Percentiles rank a stretch among this genome's conserved stretches.
These are phyloP conservation scores for Drosophila lini DNA, from an alignment of 1,140 invertebrate genomes.

Conservation along the genomic window DNA sequence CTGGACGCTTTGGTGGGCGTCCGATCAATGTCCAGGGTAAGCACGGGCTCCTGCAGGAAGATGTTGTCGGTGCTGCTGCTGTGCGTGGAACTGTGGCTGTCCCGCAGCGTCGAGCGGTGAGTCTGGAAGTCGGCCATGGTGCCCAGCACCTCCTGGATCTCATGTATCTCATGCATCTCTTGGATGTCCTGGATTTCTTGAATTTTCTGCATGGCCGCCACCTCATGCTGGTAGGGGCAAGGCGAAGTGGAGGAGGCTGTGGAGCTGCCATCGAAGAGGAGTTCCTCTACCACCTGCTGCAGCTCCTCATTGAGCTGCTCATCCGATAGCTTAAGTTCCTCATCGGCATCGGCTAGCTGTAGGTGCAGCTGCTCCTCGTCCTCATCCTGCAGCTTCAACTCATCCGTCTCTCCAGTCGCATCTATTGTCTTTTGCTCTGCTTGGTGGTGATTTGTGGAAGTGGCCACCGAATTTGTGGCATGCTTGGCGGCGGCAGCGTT, in stretches of 20 bases:
- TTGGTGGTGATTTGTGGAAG: conserved; percentile 19
- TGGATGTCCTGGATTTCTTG: conserved; percentile 27
- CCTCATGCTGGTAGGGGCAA: conserved; percentile 48
- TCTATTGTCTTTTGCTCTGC: conserved; percentile 46
- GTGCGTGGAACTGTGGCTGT: conserved; percentile 68
- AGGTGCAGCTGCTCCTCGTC: conserved; percentile 30
- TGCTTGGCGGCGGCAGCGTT: conserved; percentile 65
- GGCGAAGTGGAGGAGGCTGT: conserved; percentile 55
- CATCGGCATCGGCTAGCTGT: conserved; percentile 30
- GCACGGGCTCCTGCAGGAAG: conserved; percentile 81
- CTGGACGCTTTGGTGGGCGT: conserved; percentile 81
- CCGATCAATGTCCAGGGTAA: conserved; percentile 81
- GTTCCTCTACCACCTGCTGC: conserved; percentile 46
- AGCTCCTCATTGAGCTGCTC: conserved; percentile 44
- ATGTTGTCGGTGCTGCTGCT: conserved; percentile 80
- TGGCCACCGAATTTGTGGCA: conserved; percentile 15
- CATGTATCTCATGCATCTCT: conserved; percentile 31
- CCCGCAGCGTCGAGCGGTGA: conserved; percentile 69
- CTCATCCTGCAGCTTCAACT: conserved; percentile 13
- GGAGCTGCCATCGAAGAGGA: conserved; percentile 58
- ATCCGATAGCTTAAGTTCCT: conserved; percentile 18
- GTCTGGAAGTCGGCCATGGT: conserved; percentile 56
- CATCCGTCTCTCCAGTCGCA: not conserved
- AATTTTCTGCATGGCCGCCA: conserved; percentile 36
- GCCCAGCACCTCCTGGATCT: conserved; percentile 18